phyloP scores from a whole-genome alignment of 2,113 vertebrate genomes.

The Epinephelus moara region DNA sequence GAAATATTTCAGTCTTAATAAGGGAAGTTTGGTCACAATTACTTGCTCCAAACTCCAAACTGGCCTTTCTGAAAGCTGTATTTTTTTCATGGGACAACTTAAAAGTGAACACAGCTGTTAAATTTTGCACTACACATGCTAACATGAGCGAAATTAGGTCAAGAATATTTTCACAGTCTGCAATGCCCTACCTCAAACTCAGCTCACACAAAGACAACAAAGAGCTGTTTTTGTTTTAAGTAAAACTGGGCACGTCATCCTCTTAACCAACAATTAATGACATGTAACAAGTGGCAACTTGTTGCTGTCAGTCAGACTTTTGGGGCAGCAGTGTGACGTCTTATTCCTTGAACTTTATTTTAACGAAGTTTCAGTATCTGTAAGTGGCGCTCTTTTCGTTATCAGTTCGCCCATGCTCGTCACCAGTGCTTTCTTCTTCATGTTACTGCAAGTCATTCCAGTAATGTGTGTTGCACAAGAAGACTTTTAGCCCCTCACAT shows the following conservation, averaged over 20 bases:
- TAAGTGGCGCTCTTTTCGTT: not conserved
- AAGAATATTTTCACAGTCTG: not conserved
- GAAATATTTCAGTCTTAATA: not conserved
- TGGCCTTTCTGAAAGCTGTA: not conserved
- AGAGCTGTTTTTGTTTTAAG: not conserved
- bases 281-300: not conserved
- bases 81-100: too few species aligned
- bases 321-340: slow-evolving; percentile 3
- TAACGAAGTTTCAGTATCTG: slow-evolving; percentile 26
- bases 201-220: not conserved
- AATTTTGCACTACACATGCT: too few species aligned
- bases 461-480: not conserved
- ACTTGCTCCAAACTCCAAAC: not conserved
- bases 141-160: not conserved
- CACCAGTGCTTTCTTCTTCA: not conserved
- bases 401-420: not conserved
- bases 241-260: not conserved
- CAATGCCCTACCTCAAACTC: not conserved
- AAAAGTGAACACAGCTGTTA: too few species aligned
- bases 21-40: not conserved
- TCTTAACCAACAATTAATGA: not conserved
- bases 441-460: not conserved
- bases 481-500: not conserved
- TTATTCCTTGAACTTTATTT: slow-evolving; percentile 2
- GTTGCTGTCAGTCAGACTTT: not conserved